phyloP scores from a whole-genome alignment of 2,113 vertebrate species.

The Callithrix jacchus region DNA sequence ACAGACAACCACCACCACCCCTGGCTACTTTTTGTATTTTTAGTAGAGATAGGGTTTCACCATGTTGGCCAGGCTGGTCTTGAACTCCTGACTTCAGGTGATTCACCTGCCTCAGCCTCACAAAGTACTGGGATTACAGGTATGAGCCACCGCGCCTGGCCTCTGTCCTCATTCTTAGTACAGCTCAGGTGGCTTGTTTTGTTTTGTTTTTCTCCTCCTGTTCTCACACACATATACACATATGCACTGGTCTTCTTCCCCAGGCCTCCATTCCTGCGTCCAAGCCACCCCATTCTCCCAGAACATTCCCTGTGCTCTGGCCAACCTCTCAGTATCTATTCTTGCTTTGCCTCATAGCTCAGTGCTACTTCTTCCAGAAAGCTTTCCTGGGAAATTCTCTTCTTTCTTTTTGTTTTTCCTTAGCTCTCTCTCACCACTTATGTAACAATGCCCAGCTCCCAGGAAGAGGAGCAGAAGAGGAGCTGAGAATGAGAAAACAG shows the following conservation, averaged over 20 bases:
- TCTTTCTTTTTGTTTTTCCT: conserved; percentile 10
- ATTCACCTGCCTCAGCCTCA: too few species aligned
- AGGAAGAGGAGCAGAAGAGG: background rate
- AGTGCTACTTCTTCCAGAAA: background rate
- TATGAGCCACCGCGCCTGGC: too few species aligned
- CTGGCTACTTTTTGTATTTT: too few species aligned
- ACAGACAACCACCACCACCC: too few species aligned
- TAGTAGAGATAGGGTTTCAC: too few species aligned
- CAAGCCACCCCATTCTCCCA: background rate
- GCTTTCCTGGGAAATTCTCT: conserved; percentile 36
- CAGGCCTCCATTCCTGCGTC: conserved; percentile 14
- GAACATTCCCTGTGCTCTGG: background rate
- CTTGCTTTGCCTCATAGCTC: background rate
- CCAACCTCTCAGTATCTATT: background rate
- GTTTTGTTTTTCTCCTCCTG: background rate
- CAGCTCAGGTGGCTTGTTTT: background rate
- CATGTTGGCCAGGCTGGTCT: too few species aligned
- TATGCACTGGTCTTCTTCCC: background rate
- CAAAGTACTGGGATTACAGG: too few species aligned
- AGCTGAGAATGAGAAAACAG: background rate
- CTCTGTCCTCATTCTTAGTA: background rate
- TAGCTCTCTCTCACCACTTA: background rate
- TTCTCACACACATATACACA: background rate
- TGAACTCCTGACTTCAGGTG: too few species aligned
- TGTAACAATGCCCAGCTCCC: background rate